Conservation (phyloP, 2,113 vertebrate species). For the Vulpes vulpes region DNA sequence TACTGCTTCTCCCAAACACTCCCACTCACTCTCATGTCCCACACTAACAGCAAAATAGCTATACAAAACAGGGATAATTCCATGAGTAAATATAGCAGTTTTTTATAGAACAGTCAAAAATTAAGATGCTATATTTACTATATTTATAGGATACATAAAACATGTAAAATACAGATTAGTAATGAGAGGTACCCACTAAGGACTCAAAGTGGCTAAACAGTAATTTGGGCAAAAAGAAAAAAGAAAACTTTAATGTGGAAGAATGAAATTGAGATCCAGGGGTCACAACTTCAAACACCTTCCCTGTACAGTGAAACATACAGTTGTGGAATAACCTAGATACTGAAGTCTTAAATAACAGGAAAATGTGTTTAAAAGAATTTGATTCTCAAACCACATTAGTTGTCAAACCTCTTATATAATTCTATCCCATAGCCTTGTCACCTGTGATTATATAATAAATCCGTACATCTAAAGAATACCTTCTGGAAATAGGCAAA, state of each 20-base stretch:
- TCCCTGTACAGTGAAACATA: not conserved
- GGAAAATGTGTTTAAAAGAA: slow-evolving; percentile 60
- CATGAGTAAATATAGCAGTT: slow-evolving; percentile 7
- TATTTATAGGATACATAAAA: slow-evolving; percentile 39
- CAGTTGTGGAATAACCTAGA: slow-evolving; percentile 54
- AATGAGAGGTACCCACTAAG: slow-evolving; percentile 77
- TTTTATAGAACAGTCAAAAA: slow-evolving; percentile 51
- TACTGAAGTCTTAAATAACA: slow-evolving; percentile 46
- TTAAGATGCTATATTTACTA: slow-evolving; percentile 26
- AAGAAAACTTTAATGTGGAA: slow-evolving; percentile 67
- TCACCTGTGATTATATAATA: slow-evolving; percentile 12
- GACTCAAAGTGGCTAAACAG: slow-evolving; percentile 80
- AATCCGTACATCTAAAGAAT: slow-evolving; percentile 20
- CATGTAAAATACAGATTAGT: slow-evolving; percentile 74
- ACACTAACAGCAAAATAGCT: slow-evolving; percentile 48
- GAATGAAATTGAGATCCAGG: slow-evolving; percentile 52
- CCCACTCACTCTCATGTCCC: not conserved
- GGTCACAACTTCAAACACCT: slow-evolving; percentile 52
- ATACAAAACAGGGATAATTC: slow-evolving; percentile 27
- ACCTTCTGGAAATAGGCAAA: slow-evolving; percentile 51
- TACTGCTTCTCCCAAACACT: not conserved
- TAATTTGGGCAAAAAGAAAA: slow-evolving; percentile 51
- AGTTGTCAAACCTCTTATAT: slow-evolving; percentile 31
- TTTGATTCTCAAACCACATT: slow-evolving; percentile 30
- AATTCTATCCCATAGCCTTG: not conserved